Evolutionary conservation across 2,797 vertebrate genomes (phyloP), one percentile per base, ranked within the genome.

Genomic region (Periophthalmus magnuspinnatus): DNA sequence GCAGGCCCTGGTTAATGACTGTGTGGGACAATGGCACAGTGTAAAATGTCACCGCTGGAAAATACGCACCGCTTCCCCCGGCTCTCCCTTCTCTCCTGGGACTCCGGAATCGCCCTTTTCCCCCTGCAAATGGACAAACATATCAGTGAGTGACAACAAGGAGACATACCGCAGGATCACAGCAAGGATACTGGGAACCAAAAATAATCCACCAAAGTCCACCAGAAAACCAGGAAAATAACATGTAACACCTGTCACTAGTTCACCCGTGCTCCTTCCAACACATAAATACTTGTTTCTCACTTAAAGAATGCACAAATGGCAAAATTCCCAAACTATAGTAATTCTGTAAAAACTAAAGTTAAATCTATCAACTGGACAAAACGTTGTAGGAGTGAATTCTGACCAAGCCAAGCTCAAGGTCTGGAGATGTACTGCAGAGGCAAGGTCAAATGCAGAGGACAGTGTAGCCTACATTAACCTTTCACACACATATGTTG

Each of bases 51-150:
- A 86, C 69, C 32, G 72, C 69, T 67, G 78, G 77, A 84, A 75
- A 87, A 90, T 86, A 93, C 96, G 81, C 93, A 97, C 96, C 58
- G 84, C 2, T 41, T 96, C 94, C 87, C 95, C 96, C 75, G 84
- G 92, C 41, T 94, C 92, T 83, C 94, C 95, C 91, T 94, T 95
- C 72, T 89, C 88, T 77, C 89, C 89, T 11, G 92, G 86, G 81
- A 93, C 80, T 82, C 89, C 94, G 33, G 90, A 73, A 6, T 94
- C 92, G 68, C 91, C 92, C 67, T 86, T 85, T 75, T 93, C 92
- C 61, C 86, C 94, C 95, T 96, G 88, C 38, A 60, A 59, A 73
- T 71, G 84, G 80, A 75, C 36, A 83, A 88, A 81, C 80, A 84
- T 70, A 85, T 74, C 68, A 82, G 67, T 87, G 84, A 91, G 67